phyloP scores from a whole-genome alignment of 2,113 vertebrate species.

The Montifringilla adamsi region DNA sequence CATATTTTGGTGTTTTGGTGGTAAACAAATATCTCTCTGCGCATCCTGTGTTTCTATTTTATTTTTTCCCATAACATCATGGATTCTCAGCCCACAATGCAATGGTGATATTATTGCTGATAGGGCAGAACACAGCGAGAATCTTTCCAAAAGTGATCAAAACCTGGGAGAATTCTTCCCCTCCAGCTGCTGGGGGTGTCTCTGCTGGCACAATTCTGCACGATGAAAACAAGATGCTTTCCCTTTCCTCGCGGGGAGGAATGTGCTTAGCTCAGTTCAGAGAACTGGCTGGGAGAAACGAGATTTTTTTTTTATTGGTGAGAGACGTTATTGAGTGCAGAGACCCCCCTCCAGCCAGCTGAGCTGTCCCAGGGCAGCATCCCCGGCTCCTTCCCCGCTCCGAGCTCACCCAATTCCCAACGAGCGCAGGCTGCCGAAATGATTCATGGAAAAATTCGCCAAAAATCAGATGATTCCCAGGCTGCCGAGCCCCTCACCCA shows the following conservation, averaged over 20 bases:
- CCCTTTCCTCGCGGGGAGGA: not conserved
- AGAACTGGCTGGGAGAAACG: not conserved
- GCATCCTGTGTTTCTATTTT: fast-evolving
- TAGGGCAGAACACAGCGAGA: not conserved
- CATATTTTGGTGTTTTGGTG: not conserved
- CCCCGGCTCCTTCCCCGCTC: not conserved
- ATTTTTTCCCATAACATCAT: not conserved
- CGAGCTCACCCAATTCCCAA: not conserved
- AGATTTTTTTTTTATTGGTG: not conserved
- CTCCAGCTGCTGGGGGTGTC: not conserved
- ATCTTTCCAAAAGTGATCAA: not conserved
- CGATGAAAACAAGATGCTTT: not conserved
- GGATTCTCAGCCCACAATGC: not conserved
- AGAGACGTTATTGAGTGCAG: not conserved
- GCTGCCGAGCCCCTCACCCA: not conserved
- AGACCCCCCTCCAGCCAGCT: not conserved
- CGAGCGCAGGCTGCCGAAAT: not conserved
- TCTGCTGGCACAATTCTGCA: not conserved
- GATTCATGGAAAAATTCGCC: slow-evolving; percentile 16
- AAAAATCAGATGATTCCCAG: slow-evolving; percentile 40
- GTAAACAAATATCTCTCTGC: not conserved
- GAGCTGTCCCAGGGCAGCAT: not conserved
- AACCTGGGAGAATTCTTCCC: not conserved
- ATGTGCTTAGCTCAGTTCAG: not conserved
- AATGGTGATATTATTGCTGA: fast-evolving